Percentiles rank a stretch among this genome's conserved stretches.
Conservation (phyloP, 2,113 vertebrate genomes). For the Clarias gariepinus region DNA sequence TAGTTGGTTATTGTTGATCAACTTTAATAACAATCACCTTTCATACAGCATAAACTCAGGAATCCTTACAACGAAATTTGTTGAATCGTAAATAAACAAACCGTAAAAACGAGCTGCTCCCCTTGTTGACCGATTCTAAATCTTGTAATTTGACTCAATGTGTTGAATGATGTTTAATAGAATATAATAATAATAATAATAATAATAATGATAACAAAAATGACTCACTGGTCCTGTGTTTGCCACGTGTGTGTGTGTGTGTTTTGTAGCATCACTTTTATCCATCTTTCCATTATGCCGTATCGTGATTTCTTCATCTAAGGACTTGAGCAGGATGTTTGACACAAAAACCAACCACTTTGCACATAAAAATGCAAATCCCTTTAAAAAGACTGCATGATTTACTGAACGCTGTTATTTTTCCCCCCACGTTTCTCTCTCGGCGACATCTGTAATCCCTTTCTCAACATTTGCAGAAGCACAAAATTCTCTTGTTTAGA, state of each 20-base stretch:
- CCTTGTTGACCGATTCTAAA: not conserved
- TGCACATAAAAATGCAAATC: not conserved
- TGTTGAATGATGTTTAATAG: conserved; percentile 55
- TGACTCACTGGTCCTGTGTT: not conserved
- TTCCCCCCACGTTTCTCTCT: not conserved
- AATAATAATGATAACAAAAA: too few relatives aligned
- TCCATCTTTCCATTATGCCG: not conserved
- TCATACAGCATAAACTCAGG: not conserved
- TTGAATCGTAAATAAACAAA: not conserved
- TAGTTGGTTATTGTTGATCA: not conserved
- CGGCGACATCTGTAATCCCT: conserved; percentile 24
- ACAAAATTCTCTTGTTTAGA: conserved; percentile 31
- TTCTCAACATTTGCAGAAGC: not conserved
- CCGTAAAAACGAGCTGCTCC: not conserved
- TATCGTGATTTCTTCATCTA: not conserved
- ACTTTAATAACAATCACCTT: not conserved
- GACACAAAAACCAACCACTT: conserved; percentile 17
- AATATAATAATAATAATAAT: too few relatives aligned
- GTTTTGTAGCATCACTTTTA: conserved; percentile 9
- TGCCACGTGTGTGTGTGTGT: not conserved
- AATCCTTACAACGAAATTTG: not conserved
- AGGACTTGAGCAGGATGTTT: not conserved
- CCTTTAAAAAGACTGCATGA: conserved; percentile 35
- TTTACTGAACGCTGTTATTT: not conserved
- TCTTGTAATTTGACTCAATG: not conserved